These are phyloP conservation scores for Cyclargus thomasi DNA, from an alignment of 1,140 invertebrate genomes.

Conservation along the genomic window DNA sequence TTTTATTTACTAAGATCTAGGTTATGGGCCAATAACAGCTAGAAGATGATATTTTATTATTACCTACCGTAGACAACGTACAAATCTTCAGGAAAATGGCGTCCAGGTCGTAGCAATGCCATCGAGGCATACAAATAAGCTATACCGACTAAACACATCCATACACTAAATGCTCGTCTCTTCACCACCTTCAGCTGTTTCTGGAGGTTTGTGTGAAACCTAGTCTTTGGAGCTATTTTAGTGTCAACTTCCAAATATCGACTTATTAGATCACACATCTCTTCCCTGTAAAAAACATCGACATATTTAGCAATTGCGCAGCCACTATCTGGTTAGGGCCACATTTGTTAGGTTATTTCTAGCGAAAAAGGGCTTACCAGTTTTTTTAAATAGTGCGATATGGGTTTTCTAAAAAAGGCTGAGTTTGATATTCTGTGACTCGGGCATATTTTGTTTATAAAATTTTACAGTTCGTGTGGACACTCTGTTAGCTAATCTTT, in stretches of 20 bases:
- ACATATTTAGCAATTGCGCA: neutral
- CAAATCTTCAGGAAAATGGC: constrained; percentile 39
- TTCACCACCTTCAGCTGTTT: constrained; percentile 38
- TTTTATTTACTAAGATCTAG: too few species aligned
- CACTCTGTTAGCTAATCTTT: too few species aligned
- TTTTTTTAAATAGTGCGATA: too few species aligned
- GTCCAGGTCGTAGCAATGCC: constrained; percentile 35
- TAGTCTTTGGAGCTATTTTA: constrained; percentile 26
- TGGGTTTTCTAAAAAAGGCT: too few species aligned
- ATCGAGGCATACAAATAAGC: constrained; percentile 34
- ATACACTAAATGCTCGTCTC: constrained; percentile 39
- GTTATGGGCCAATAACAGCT: too few species aligned
- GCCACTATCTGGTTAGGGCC: too few species aligned
- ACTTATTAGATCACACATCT: constrained; percentile 31
- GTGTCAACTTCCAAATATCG: constrained; percentile 33
- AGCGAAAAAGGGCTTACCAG: too few species aligned
- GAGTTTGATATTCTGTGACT: too few species aligned
- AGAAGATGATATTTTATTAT: neutral
- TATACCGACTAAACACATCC: constrained; percentile 35
- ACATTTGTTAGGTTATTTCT: too few species aligned
- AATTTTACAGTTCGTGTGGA: too few species aligned
- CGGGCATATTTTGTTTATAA: too few species aligned
- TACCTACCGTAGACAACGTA: constrained; percentile 41
- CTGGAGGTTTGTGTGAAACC: constrained; percentile 33
- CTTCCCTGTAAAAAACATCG: constrained; percentile 30